Evolutionary conservation across 2,888 invertebrate genomes (phyloP), one percentile per base, ranked within the genome.

Genomic region (Sarcophaga rosellei): DNA sequence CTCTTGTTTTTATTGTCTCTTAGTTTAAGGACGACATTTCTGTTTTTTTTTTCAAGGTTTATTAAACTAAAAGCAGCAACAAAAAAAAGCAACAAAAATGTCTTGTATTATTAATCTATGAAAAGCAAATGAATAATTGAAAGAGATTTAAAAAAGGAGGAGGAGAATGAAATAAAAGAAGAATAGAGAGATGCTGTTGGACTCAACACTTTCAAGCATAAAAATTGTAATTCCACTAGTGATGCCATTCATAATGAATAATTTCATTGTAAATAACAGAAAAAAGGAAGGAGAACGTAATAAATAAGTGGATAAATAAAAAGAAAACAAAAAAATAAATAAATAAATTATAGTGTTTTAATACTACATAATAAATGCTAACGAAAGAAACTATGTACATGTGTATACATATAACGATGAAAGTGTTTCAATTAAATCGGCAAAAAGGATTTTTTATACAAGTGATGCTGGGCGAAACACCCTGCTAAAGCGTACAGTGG

Each of bases 11-110:
- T 23, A 4, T 59, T 15, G 69, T 21, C 70, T 35, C 11, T 57
- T 4, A 76, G n/a, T 73, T 78, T 20, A 78, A 84, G 78, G 83
- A 78, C 83, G 73, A 35, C 35, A 35, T 35, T 35, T 35, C 35
- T 35, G 8, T 35, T 47, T 74, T 69, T 62, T 68, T 63, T 62
- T 35, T 78, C 78, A 78, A 83, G 77, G 73, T 73, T 68, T 78
- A 77, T 68, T 66, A 68, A 73, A 72, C 17, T 53, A 81, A 61
- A 35, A 63, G 47, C 2, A 35, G 53, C 23, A 10, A 35, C 65
- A 35, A 15, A 35, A 12, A 47, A 20, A 10, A 3, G 25, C 17
- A 23, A 74, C n/a, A 17, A 25, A 10, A 75, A 5, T 62, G 1
- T 53, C 53, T 44, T n/a, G 10, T n/a, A 66, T 35, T 23, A 44